Evolutionary conservation across 2,888 invertebrate genomes (phyloP).

Genomic region (Ypsolopha scabrella): DNA sequence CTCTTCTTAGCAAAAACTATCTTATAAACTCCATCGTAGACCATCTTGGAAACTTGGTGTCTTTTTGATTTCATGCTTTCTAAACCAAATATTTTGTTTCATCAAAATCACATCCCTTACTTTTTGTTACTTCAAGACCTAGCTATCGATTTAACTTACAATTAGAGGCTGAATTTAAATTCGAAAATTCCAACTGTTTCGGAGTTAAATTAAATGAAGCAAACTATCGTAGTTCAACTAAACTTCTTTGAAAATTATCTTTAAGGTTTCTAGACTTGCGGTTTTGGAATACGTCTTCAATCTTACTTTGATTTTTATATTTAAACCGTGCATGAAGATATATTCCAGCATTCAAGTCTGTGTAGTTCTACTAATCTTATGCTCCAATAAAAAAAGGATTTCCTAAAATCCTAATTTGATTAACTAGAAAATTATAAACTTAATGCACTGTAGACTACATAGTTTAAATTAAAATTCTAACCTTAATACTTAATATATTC

Average conservation of each 20-base stretch:
- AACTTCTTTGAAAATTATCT: conserved; percentile 62
- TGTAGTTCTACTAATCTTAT: conserved; percentile 54
- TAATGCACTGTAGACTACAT: conserved; percentile 66
- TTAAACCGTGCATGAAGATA: conserved; percentile 13
- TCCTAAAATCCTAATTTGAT: conserved; percentile 43
- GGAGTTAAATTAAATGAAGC: conserved; percentile 33
- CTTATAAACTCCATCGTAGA: background rate
- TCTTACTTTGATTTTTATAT: conserved; percentile 7
- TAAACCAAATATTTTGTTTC: background rate
- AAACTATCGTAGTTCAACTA: conserved; percentile 56
- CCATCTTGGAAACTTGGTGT: background rate
- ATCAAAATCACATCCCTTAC: background rate
- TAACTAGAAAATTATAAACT: conserved; percentile 53
- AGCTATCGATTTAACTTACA: too few relatives aligned
- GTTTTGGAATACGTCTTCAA: conserved; percentile 14
- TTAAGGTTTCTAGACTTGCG: conserved; percentile 45
- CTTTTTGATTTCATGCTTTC: too few relatives aligned
- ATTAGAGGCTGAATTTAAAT: conserved; percentile 25
- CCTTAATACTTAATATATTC: conserved; percentile 31
- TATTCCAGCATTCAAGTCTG: conserved; percentile 24
- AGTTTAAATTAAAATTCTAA: conserved; percentile 51
- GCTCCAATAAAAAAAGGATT: conserved; percentile 51
- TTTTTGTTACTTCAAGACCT: background rate
- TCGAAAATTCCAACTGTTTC: conserved; percentile 42
- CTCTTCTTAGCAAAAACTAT: conserved; percentile 1